Base-by-base conservation (phyloP, 2,113 vertebrate genomes). In the Tetrax tetrax region DNA sequence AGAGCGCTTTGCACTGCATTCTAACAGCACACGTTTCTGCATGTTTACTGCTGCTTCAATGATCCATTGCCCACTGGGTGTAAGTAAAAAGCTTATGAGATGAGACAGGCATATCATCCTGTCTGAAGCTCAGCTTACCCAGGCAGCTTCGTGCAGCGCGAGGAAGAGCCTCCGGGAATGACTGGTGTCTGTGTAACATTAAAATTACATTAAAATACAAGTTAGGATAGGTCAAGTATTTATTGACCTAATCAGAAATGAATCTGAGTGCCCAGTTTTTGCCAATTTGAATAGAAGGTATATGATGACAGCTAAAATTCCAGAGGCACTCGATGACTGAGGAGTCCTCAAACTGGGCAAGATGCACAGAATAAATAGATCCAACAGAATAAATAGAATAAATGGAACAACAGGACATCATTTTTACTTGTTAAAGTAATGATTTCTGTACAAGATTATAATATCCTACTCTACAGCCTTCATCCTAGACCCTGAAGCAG, bases 41-140 rank as follows among this genome's bases (percentile, higher is more conserved):
- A 8, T 48, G 72, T 83, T 90, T 78, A 87, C 88, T 90, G 87
- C 87, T 95, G 90, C 88, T 96, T 56, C 89, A 41, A 19, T 14
- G 83, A 69, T 37, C 37, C 53, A 27, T 37, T 81, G 94, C 50
- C 80, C 88, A 79, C 1, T 17, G 61, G 81, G 87, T 75, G 93
- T 12, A 74, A 96, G 70, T 71, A 94, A 94, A 94, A 96, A 63
- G 94, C 95, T 97, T 87, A 96, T 57, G 77, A 87, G 90, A 97
- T 63, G 93, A 96, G 94, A 95, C 93, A 96, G 85, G 86, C 94
- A 25, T 45, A 78, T 92, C 92, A 95, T 92, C 94, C 95, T 68
- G 93, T 90, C 92, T 95, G 96, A 38, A 68, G 79, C 76, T 61
- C 89, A 48, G 93, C 93, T 96, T 94, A 91, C 83, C 38, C 63